A percentile compares a stretch with the other conserved stretches of the same genome.
These are phyloP conservation scores for Drosophila bocqueti DNA, from an alignment of 1,140 invertebrate genomes.

Conservation along the genomic window DNA sequence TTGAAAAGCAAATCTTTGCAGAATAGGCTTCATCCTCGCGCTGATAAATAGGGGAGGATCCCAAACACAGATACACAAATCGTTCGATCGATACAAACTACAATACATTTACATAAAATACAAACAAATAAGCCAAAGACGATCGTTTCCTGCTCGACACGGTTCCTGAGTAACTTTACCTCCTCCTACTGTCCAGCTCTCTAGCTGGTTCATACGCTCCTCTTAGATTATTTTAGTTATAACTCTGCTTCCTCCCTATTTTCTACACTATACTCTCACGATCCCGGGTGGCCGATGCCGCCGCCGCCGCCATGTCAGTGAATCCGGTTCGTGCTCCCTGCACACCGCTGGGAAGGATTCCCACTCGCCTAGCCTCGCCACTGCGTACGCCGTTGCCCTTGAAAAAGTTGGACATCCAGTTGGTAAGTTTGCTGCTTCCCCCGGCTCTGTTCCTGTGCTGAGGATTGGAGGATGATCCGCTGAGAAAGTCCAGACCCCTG, in stretches of 20 bases:
- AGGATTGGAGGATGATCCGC: constrained; percentile 12
- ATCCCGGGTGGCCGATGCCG: constrained; percentile 66
- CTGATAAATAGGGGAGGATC: constrained; percentile 35
- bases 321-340: constrained; percentile 69
- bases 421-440: constrained; percentile 52
- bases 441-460: constrained; percentile 29
- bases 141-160: constrained; percentile 74
- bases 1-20: constrained; percentile 17
- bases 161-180: constrained; percentile 78
- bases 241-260: constrained; percentile 12
- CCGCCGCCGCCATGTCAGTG: constrained; percentile 61
- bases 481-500: constrained; percentile 17
- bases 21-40: constrained; percentile 12
- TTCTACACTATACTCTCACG: constrained; percentile 84
- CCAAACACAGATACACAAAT: constrained; percentile 65
- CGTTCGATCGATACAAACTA: constrained; percentile 58
- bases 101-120: constrained; percentile 64
- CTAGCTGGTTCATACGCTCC: constrained; percentile 4
- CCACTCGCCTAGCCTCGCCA: constrained; percentile 63
- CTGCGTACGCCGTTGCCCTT: constrained; percentile 59
- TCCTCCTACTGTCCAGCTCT: constrained; percentile 17
- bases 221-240: constrained; percentile 14
- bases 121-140: constrained; percentile 74
- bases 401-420: constrained; percentile 67
- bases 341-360: constrained; percentile 68